Evolutionary conservation across 2,888 invertebrate genomes (phyloP).

Genomic region (Drosophila longiperda): DNA sequence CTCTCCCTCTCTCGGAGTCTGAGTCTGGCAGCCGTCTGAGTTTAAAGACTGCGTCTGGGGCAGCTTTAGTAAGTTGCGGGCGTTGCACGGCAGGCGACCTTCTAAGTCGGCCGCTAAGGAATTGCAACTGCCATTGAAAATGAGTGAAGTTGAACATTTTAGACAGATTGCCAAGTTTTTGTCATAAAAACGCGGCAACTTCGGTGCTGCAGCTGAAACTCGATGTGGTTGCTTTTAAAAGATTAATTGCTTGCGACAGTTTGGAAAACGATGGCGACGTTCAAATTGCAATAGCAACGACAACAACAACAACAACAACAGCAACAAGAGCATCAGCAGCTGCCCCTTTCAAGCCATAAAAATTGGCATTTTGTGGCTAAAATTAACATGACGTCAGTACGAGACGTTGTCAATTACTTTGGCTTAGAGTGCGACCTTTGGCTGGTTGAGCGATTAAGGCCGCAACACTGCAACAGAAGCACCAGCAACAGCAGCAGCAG

Average conservation of each 20-base stretch:
- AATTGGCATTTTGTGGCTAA: slow-evolving; percentile 68
- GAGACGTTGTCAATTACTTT: slow-evolving; percentile 48
- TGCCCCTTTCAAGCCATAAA: slow-evolving; percentile 66
- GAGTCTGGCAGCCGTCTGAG: slow-evolving; percentile 56
- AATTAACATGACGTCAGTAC: slow-evolving; percentile 76
- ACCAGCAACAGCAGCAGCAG: background rate
- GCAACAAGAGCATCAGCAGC: slow-evolving; percentile 36
- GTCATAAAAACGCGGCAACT: slow-evolving; percentile 68
- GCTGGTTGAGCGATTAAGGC: slow-evolving; percentile 75
- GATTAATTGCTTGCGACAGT: slow-evolving; percentile 83
- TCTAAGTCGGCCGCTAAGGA: slow-evolving; percentile 78
- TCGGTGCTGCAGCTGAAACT: slow-evolving; percentile 47
- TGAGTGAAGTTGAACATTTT: slow-evolving; percentile 79
- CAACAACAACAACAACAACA: slow-evolving; percentile 9
- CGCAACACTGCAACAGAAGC: slow-evolving; percentile 37
- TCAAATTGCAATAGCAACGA: slow-evolving; percentile 51
- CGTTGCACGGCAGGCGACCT: slow-evolving; percentile 69
- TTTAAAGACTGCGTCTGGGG: slow-evolving; percentile 47
- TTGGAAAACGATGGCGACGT: slow-evolving; percentile 63
- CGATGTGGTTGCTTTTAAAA: slow-evolving; percentile 57
- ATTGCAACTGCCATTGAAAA: slow-evolving; percentile 80
- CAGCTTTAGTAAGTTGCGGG: slow-evolving; percentile 60
- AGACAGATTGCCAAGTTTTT: slow-evolving; percentile 82
- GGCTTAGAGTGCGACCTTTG: slow-evolving; percentile 61
- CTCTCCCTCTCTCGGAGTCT: slow-evolving; percentile 1